phyloP scores from a whole-genome alignment of 2,797 vertebrate genomes.

The Aphelocoma californica region DNA sequence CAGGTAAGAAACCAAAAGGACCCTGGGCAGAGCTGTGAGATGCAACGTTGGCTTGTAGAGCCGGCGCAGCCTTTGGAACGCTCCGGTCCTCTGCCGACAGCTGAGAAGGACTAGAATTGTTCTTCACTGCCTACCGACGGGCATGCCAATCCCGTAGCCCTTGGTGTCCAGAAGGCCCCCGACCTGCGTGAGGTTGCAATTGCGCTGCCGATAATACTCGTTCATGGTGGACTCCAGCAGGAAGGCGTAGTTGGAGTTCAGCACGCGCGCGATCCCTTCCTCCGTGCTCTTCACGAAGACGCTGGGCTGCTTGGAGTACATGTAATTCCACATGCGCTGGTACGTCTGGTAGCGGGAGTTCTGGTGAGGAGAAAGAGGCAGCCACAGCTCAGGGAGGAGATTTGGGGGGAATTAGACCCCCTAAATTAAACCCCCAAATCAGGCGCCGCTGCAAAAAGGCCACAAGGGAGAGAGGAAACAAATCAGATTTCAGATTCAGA shows the following conservation, averaged over 20 bases:
- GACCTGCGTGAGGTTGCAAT: constrained; percentile 98
- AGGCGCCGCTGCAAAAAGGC: accelerated
- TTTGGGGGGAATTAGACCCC: accelerated
- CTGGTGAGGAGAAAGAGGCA: constrained; percentile 64
- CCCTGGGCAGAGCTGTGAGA: constrained; percentile 41
- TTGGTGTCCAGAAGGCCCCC: constrained; percentile 99
- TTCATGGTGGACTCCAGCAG: constrained; percentile 99
- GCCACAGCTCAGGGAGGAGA: not conserved
- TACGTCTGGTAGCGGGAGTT: constrained; percentile 98
- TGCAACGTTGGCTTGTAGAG: constrained; percentile 3
- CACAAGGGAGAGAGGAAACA: not conserved
- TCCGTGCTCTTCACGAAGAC: constrained; percentile 99
- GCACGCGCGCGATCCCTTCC: constrained; percentile 92
- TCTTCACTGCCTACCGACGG: constrained; percentile 88
- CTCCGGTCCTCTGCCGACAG: constrained; percentile 64
- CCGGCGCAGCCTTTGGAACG: constrained; percentile 26
- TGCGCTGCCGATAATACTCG: constrained; percentile 94
- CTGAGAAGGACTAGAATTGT: constrained; percentile 70
- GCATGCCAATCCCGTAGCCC: constrained; percentile 99
- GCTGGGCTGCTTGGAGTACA: constrained; percentile 97
- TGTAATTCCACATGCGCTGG: constrained; percentile 99
- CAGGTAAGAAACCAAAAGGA: not conserved
- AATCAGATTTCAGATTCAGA: not conserved
- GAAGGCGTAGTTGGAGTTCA: constrained; percentile 98
- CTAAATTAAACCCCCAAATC: not conserved